Evolutionary conservation across 92 coral and sea anemone genomes (phyloP).

Genomic region (Montipora capitata): DNA sequence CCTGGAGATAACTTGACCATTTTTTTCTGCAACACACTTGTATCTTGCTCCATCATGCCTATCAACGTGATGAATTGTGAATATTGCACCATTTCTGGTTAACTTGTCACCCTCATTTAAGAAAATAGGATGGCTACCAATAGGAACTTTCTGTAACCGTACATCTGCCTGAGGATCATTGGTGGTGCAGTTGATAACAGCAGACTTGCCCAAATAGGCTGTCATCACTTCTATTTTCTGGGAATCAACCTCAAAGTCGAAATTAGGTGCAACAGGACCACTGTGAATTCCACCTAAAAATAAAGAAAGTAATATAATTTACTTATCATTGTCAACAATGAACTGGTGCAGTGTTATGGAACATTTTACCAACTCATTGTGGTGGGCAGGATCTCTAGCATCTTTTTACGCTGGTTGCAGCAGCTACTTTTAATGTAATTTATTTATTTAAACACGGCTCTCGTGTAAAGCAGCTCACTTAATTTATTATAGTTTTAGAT

Average conservation of each 20-base stretch:
- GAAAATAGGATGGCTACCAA: background rate
- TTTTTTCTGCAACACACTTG: constrained; percentile 19
- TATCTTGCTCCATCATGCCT: constrained; percentile 19
- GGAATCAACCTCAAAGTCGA: constrained; percentile 6
- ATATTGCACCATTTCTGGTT: constrained; percentile 5
- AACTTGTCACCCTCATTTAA: background rate
- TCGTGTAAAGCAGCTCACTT: too few species aligned
- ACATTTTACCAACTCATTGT: too few species aligned
- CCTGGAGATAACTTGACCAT: constrained; percentile 22
- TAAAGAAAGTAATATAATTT: background rate
- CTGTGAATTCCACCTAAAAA: constrained; percentile 22
- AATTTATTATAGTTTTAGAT: too few species aligned
- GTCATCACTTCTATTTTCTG: background rate
- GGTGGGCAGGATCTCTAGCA: too few species aligned
- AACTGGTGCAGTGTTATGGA: background rate
- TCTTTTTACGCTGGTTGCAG: too few species aligned
- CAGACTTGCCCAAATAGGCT: background rate
- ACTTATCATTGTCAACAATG: too few species aligned
- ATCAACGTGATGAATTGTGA: constrained; percentile 3
- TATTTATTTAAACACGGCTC: too few species aligned
- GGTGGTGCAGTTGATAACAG: constrained; percentile 26
- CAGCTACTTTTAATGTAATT: too few species aligned
- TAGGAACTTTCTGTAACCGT: background rate
- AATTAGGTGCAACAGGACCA: background rate
- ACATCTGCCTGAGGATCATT: constrained; percentile 30